Evolutionary conservation across 2,113 vertebrate genomes (phyloP), one percentile per base, ranked within the genome.

Genomic region (Megalops atlanticus): DNA sequence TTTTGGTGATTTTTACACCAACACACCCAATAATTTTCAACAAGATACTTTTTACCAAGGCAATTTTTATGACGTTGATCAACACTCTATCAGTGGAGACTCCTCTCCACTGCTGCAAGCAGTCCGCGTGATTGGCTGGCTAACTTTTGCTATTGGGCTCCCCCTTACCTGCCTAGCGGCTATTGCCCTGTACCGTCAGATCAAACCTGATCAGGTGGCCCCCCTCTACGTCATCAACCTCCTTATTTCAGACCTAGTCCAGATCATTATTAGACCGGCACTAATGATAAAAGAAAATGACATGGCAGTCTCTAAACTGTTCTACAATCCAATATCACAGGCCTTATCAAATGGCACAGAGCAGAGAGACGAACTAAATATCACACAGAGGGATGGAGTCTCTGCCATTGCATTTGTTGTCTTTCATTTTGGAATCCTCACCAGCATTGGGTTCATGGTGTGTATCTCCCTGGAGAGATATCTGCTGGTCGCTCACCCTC

Each of bases 181-280:
- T 4, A 83, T 69, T 45, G 74, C 81, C 14, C 54, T 85, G 74
- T 83, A 18, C 68, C 36, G 78, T 43, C 73, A 83, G 73, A 16
- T 52, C n/a, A 80, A 38, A 73, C 14, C 45, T n/a, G 45, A 70
- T 27, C 64, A 77, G 2, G 15, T 80, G 40, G 47, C 76, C 18
- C 81, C 84, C 1, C 14, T 85, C 35, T 85, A 73, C 74, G 70
- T 83, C 69, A 74, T 83, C 24, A 83, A 85, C 68, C 74, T 85
- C 36, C 79, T 85, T 16, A n/a, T 85, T 11, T 14, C 74, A 41
- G 81, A 80, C 70, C 14, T 77, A 21, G 14, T 82, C 6, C 73
- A 85, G 49, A 64, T 82, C 54, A 73, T 74, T 47, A 18, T 64
- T 45, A 80, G 58, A 54, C 83, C 83, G 6, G 0, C 79, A 1